These are phyloP conservation scores for Sipunculus nudus DNA, from an alignment of 2,888 invertebrate genomes.

Conservation along the genomic window DNA sequence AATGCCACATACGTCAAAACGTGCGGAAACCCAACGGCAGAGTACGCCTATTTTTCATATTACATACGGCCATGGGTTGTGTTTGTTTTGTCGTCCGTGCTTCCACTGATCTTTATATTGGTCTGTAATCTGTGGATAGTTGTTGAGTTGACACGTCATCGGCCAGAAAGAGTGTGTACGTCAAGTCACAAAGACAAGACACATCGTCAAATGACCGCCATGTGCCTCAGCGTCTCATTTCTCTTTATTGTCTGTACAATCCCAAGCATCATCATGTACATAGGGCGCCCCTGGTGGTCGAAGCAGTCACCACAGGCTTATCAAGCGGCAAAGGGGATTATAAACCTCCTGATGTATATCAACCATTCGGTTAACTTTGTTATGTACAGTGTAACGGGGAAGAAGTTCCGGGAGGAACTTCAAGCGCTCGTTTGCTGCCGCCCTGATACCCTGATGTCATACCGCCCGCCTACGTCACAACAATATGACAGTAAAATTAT, in stretches of 20 bases:
- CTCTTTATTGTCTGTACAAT: constrained; percentile 37
- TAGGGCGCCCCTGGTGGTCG: constrained; percentile 40
- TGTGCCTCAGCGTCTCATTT: constrained; percentile 40
- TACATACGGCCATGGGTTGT: constrained; percentile 41
- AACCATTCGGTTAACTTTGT: constrained; percentile 42
- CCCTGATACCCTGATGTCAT: too few species aligned
- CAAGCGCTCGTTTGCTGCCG: neutral
- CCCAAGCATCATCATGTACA: constrained; percentile 39
- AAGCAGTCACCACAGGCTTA: too few species aligned
- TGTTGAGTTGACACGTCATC: neutral
- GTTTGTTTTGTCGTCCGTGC: constrained; percentile 24
- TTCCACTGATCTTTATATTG: constrained; percentile 31
- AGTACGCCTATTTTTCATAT: constrained; percentile 34
- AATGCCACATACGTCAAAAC: neutral
- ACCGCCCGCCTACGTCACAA: too few species aligned
- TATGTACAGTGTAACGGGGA: constrained; percentile 39
- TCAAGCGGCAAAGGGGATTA: constrained; percentile 32
- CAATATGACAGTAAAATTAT: too few species aligned
- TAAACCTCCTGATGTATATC: constrained; percentile 37
- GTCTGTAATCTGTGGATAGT: constrained; percentile 27
- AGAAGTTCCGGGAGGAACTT: constrained; percentile 34
- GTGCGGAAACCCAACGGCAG: constrained; percentile 28
- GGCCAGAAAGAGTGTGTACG: neutral
- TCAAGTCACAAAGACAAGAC: constrained; percentile 3
- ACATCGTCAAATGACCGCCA: constrained; percentile 38